phyloP scores from a whole-genome alignment of 2,113 vertebrate species.

The Anthoscopus minutus region DNA sequence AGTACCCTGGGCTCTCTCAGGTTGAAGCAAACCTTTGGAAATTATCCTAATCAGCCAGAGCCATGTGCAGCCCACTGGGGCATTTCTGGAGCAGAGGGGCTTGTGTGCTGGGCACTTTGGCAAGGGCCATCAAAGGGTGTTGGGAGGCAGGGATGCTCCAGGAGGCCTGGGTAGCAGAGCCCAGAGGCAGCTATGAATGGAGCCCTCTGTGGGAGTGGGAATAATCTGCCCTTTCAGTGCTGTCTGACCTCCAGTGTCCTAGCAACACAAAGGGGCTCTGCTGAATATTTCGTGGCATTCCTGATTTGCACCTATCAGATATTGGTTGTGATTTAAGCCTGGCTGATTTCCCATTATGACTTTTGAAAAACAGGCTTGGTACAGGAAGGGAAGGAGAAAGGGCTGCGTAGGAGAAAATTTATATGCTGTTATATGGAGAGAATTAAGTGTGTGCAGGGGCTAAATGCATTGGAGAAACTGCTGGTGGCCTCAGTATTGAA shows the following conservation, averaged over 20 bases:
- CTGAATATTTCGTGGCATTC: slow-evolving; percentile 30
- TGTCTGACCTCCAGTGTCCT: slow-evolving; percentile 71
- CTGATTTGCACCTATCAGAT: slow-evolving; percentile 60
- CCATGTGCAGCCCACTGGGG: rapidly evolving
- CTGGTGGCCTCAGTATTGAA: background rate
- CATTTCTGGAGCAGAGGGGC: background rate
- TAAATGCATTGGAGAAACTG: background rate
- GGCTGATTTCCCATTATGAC: slow-evolving; percentile 34
- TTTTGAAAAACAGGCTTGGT: background rate
- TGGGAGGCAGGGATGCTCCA: background rate
- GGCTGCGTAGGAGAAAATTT: background rate
- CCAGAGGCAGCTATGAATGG: background rate
- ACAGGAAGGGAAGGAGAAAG: slow-evolving; percentile 3
- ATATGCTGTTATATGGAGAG: background rate
- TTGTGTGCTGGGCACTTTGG: rapidly evolving
- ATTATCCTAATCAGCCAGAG: background rate
- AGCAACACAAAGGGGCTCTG: slow-evolving; percentile 64
- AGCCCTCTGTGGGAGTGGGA: slow-evolving; percentile 46
- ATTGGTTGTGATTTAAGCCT: slow-evolving; percentile 37
- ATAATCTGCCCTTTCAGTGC: slow-evolving; percentile 59
- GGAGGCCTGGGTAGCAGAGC: background rate
- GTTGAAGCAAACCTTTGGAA: background rate
- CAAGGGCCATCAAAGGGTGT: background rate
- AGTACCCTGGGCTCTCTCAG: background rate
- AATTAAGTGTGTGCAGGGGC: background rate